phyloP scores from a whole-genome alignment of 1,140 invertebrate species.

The Palaemon carinicauda region DNA sequence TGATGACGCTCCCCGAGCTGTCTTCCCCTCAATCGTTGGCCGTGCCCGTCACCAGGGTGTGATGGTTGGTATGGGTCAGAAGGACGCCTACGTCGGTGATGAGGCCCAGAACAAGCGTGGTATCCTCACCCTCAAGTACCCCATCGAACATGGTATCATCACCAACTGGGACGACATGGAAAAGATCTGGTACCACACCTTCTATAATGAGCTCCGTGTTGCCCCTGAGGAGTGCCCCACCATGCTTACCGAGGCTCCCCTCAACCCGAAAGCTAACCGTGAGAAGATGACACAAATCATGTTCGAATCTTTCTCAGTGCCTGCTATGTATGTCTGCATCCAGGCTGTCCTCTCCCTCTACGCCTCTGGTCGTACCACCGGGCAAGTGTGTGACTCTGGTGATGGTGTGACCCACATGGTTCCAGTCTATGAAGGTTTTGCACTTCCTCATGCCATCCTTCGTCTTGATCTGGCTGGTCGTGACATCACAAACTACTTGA shows the following conservation, averaged over 20 bases:
- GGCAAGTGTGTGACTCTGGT: no score
- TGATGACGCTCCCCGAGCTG: constrained; percentile 92
- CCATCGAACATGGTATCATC: constrained; percentile 93
- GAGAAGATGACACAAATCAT: constrained; percentile 92
- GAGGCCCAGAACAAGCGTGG: constrained; percentile 92
- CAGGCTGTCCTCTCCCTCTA: no score
- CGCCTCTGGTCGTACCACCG: no score
- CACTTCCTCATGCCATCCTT: no score
- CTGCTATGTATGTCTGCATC: no score
- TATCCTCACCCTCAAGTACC: constrained; percentile 92
- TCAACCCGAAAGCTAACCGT: constrained; percentile 88
- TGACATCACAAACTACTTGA: constrained; percentile 64
- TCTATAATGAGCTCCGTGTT: constrained; percentile 94
- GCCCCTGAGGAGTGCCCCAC: constrained; percentile 94
- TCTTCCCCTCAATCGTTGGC: constrained; percentile 82
- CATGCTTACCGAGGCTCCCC: constrained; percentile 86
- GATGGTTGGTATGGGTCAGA: constrained; percentile 97
- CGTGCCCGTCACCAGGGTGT: constrained; percentile 75
- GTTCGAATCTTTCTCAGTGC: constrained; percentile 76
- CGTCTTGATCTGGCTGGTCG: no score
- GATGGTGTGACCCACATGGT: no score
- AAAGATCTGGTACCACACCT: constrained; percentile 95
- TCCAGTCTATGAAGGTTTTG: no score
- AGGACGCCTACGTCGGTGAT: constrained; percentile 89
- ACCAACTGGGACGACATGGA: constrained; percentile 98